phyloP scores from a whole-genome alignment of 2,888 invertebrate genomes.

The Agriopis leucophaearia region DNA sequence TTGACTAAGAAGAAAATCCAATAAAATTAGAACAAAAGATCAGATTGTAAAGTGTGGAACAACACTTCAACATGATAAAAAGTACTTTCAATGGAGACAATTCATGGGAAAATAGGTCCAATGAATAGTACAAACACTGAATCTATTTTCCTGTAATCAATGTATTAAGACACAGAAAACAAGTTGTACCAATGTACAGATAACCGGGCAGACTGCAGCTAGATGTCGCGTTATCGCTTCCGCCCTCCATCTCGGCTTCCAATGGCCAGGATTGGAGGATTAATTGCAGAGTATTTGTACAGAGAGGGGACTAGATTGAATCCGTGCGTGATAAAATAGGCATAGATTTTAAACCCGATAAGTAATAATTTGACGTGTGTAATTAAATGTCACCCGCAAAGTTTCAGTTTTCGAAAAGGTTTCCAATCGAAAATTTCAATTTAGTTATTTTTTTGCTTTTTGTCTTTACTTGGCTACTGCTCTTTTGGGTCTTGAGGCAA shows the following conservation, averaged over 20 bases:
- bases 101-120: too few species aligned
- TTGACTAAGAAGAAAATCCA: too few species aligned
- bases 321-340: slow-evolving; percentile 44
- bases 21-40: too few species aligned
- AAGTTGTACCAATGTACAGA: slow-evolving; percentile 7
- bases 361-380: background rate
- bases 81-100: too few species aligned
- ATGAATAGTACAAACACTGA: background rate
- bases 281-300: slow-evolving; percentile 46
- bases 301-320: slow-evolving; percentile 44
- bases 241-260: slow-evolving; percentile 17
- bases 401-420: too few species aligned
- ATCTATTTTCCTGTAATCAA: background rate
- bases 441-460: too few species aligned
- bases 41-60: too few species aligned
- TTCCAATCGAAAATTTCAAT: too few species aligned
- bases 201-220: slow-evolving; percentile 1
- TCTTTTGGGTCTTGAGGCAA: too few species aligned
- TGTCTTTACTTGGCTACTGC: too few species aligned
- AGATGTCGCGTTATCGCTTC: slow-evolving; percentile 14
- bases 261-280: slow-evolving; percentile 42
- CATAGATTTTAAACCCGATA: slow-evolving; percentile 4
- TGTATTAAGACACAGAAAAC: slow-evolving; percentile 1
- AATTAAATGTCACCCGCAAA: too few species aligned
- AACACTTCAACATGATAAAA: too few species aligned